Conservation (phyloP, 2,888 invertebrate genomes). For the Trachelus tabidus region DNA sequence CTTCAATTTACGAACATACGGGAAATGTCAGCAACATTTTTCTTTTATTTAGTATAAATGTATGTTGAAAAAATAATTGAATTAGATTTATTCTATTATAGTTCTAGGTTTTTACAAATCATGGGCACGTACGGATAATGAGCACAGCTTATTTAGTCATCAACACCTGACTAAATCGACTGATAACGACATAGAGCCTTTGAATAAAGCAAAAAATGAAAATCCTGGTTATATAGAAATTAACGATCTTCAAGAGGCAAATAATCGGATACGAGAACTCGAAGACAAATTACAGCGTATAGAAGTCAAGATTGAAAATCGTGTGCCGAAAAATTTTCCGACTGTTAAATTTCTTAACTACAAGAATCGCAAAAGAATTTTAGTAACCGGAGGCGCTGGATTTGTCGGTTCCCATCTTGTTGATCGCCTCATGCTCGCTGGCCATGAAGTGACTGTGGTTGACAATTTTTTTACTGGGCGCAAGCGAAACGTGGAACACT, state of each 20-base stretch:
- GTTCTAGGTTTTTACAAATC: conserved; percentile 66
- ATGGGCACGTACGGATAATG: conserved; percentile 58
- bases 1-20: neutral
- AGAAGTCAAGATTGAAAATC: conserved; percentile 73
- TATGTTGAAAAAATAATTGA: neutral
- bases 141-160: conserved; percentile 33
- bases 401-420: conserved; percentile 99
- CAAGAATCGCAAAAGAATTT: conserved; percentile 89
- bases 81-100: conserved; percentile 36
- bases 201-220: conserved; percentile 5
- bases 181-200: conserved; percentile 26
- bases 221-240: conserved; percentile 35
- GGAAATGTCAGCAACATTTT: neutral
- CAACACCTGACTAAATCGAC: conserved; percentile 19
- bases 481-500: conserved; percentile 97
- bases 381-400: conserved; percentile 97
- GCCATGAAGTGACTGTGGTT: conserved; percentile 95
- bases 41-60: neutral
- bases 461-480: conserved; percentile 99
- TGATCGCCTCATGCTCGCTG: conserved; percentile 93
- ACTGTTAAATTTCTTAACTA: conserved; percentile 93
- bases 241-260: conserved; percentile 73
- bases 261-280: conserved; percentile 73
- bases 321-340: conserved; percentile 83
- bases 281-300: conserved; percentile 79